phyloP scores from a whole-genome alignment of 2,113 vertebrate genomes.

The Turdus rufiventris region DNA sequence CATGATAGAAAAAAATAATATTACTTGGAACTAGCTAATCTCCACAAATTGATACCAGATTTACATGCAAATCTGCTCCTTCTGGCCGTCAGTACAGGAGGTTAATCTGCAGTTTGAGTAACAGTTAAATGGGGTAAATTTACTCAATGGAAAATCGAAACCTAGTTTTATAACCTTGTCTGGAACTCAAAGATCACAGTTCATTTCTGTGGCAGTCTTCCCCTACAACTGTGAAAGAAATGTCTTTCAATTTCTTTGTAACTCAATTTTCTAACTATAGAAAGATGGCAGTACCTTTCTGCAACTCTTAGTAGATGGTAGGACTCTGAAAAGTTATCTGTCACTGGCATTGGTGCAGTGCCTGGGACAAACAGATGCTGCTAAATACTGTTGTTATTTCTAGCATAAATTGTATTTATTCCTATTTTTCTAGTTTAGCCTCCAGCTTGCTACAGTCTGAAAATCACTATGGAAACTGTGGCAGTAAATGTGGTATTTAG shows the following conservation, averaged over 20 bases:
- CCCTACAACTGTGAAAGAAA: not conserved
- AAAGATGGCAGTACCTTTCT: not conserved
- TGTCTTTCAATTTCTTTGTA: not conserved
- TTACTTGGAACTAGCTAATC: not conserved
- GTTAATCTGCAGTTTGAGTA: not conserved
- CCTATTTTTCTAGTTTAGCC: not conserved
- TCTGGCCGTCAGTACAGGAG: not conserved
- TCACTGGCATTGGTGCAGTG: not conserved
- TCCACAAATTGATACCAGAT: not conserved
- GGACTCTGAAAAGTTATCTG: not conserved
- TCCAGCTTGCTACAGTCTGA: not conserved
- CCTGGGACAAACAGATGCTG: not conserved
- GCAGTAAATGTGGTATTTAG: slow-evolving; percentile 12
- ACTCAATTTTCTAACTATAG: not conserved
- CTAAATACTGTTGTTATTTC: not conserved
- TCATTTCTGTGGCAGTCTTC: not conserved
- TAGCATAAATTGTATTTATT: slow-evolving; percentile 1
- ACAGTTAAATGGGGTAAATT: not conserved
- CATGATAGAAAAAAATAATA: not conserved
- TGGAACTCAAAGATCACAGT: not conserved
- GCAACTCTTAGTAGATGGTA: not conserved
- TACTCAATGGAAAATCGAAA: not conserved
- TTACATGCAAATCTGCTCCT: not conserved
- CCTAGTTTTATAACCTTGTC: not conserved
- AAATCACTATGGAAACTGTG: slow-evolving; percentile 48